Evolutionary conservation across 2,113 vertebrate species (phyloP).

Genomic region (Semicossyphus pulcher): DNA sequence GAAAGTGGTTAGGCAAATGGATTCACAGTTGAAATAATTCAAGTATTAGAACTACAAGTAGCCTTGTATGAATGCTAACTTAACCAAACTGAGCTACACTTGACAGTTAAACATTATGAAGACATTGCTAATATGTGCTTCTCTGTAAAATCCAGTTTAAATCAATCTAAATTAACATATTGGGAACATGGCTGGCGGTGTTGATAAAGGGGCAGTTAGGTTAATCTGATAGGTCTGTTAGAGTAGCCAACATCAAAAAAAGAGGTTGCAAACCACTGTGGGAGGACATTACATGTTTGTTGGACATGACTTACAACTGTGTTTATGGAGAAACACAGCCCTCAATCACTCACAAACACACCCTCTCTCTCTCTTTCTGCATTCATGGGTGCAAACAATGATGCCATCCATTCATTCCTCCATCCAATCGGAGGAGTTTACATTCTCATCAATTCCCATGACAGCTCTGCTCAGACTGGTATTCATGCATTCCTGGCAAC

Average conservation of each 20-base stretch:
- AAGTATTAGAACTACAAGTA: too few species aligned
- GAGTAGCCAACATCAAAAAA: too few species aligned
- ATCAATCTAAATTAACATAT: too few species aligned
- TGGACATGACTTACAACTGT: slow-evolving; percentile 21
- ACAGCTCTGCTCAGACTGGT: slow-evolving; percentile 47
- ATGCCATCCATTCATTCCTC: slow-evolving; percentile 42
- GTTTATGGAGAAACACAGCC: slow-evolving; percentile 45
- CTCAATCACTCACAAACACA: slow-evolving; percentile 17
- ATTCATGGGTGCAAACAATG: slow-evolving; percentile 33
- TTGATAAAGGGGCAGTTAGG: background rate
- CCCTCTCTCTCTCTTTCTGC: background rate
- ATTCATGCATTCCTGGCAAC: slow-evolving; percentile 66
- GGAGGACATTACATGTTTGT: slow-evolving; percentile 27
- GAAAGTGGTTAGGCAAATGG: background rate
- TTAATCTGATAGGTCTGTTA: background rate
- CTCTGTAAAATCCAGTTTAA: too few species aligned
- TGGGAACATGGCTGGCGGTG: too few species aligned
- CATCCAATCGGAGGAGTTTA: slow-evolving; percentile 49
- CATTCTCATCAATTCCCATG: slow-evolving; percentile 56
- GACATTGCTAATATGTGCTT: too few species aligned
- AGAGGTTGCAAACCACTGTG: background rate
- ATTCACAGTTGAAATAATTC: too few species aligned
- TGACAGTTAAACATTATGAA: too few species aligned
- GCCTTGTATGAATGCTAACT: too few species aligned
- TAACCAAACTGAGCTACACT: too few species aligned